These are phyloP conservation scores for Patiria pectinifera DNA, from an alignment of 53 echinoderm and acorn worm species.

Conservation along the genomic window DNA sequence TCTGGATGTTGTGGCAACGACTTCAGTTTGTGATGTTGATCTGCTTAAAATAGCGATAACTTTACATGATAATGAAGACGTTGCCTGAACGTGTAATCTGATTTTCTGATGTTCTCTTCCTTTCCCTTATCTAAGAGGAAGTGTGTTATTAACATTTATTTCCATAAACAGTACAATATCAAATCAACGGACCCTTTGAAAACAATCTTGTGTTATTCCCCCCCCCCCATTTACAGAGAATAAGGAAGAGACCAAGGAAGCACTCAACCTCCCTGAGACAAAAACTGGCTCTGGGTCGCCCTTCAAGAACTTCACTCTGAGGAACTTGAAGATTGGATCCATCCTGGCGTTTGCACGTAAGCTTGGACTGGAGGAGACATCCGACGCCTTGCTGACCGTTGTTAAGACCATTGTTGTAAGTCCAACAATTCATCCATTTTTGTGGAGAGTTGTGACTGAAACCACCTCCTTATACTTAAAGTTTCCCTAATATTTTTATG, in stretches of 20 bases:
- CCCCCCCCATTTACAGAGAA: neutral
- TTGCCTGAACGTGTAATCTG: no score
- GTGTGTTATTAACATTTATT: no score
- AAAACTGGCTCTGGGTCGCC: conserved; percentile 50
- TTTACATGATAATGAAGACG: no score
- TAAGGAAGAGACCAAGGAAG: conserved; percentile 15
- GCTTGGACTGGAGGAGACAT: conserved; percentile 37
- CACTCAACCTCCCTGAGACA: conserved; percentile 33
- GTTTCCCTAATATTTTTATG: no score
- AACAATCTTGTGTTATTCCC: neutral
- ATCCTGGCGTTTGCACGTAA: conserved; percentile 49
- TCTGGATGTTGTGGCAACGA: no score
- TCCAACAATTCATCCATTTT: neutral
- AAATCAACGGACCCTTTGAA: no score
- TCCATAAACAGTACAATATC: no score
- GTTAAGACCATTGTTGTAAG: conserved; percentile 66
- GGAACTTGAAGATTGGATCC: conserved; percentile 62
- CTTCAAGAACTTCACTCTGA: conserved; percentile 55
- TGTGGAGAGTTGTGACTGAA: neutral
- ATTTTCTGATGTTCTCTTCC: no score
- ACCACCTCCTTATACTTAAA: no score
- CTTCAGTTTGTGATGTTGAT: no score
- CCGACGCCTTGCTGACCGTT: conserved; percentile 44
- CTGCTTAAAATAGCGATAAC: no score
- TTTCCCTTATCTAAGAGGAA: no score